These are phyloP conservation scores for Drosophila melanogaster DNA, from an alignment of 1,140 invertebrate genomes.

Conservation along the genomic window Release_6_plus_ISO1_MT NT_033777.3:26183001-26183500, in stretches of 20 bases:
- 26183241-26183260: constrained; percentile 77
- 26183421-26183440: constrained; percentile 45
- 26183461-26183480: constrained; percentile 81
- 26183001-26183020: constrained; percentile 43
- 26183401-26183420: constrained; percentile 9
- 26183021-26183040: constrained; percentile 27
- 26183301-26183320: constrained; percentile 14
- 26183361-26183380: constrained; percentile 57
- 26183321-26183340: constrained; percentile 44
- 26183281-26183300: constrained; percentile 23
- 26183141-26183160: constrained; percentile 20
- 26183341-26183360: constrained; percentile 53
- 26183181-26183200: constrained; percentile 25
- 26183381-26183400: constrained; percentile 27
- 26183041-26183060: constrained; percentile 3
- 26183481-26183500: constrained; percentile 75
- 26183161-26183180: constrained; percentile 31
- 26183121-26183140: constrained; percentile 29
- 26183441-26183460: constrained; percentile 76
- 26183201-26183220: constrained; percentile 51
- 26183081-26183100: constrained; percentile 4
- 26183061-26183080: constrained; percentile 9
- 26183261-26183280: constrained; percentile 29
- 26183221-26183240: constrained; percentile 59
- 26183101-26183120: constrained; percentile 3